Percentiles rank a stretch among this genome's conserved stretches.
Conservation (phyloP, 2,113 vertebrate species). For the Eclectus roratus region DNA sequence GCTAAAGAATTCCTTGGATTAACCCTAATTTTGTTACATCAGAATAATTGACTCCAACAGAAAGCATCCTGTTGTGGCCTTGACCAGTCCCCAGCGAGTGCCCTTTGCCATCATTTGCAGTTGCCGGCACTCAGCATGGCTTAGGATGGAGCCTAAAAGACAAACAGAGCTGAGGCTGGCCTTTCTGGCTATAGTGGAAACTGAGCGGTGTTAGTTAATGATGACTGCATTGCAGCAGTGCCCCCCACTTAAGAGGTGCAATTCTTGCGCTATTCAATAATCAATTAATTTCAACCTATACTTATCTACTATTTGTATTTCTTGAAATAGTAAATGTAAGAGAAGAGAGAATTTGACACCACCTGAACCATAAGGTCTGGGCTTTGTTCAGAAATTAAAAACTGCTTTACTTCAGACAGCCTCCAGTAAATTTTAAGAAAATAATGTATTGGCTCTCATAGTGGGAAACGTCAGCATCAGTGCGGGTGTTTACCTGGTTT, state of each 20-base stretch:
- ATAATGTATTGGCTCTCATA: neutral
- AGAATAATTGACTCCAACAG: slow-evolving; percentile 25
- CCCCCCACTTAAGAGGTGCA: neutral
- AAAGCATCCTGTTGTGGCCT: neutral
- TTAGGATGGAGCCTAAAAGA: neutral
- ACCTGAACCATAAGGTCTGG: neutral
- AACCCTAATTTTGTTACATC: slow-evolving; percentile 25
- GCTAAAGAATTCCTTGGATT: slow-evolving; percentile 21
- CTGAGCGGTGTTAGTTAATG: neutral
- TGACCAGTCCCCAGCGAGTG: neutral
- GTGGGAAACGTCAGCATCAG: neutral
- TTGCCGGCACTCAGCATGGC: neutral
- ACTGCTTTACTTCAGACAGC: neutral
- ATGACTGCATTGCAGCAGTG: neutral
- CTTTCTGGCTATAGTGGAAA: neutral
- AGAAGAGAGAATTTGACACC: neutral
- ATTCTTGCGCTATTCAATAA: neutral
- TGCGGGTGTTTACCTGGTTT: neutral
- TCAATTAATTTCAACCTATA: neutral
- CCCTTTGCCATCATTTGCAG: neutral
- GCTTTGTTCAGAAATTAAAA: neutral
- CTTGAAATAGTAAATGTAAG: neutral
- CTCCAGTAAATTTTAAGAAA: neutral
- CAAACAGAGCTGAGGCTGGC: neutral
- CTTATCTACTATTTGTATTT: neutral